Base-by-base conservation (phyloP, 2,113 vertebrate species). In the Condylura cristata region DNA sequence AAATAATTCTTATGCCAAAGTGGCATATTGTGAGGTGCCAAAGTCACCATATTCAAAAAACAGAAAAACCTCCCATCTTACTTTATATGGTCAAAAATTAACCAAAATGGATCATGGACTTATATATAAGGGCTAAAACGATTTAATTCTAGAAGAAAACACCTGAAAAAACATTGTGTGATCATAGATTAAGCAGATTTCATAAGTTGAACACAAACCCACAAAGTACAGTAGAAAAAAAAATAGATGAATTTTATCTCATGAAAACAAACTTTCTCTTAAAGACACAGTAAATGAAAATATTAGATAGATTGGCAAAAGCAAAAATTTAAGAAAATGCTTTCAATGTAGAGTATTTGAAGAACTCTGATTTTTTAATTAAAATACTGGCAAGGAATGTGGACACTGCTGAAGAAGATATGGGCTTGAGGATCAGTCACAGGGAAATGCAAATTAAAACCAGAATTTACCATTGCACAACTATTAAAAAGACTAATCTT, bases 371-470 rank as follows among this genome's bases (percentile, higher is more conserved):
- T 61, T 30, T 30, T 61, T 65, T 65, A 61, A 61, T 74, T 92
- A 24, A 74, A 66, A 90, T 74, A 48, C 46, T 20, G 66, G 12
- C 41, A 87, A 93, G 51, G 75, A 37, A 85, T 37, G 30, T 44
- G 24, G 76, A 89, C 41, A 84, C 34, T 28, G 30, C 44, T 66
- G 46, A 37, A 72, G 65, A 94, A 94, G 46, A 65, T 90, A 79
- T 0, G 2, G 44, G 5, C 7, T 80, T 94, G 74, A 39, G 63
- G 80, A 10, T 93, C 63, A 86, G 48, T 86, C 66, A 75, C 24
- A 41, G n/a, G 39, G n/a, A 93, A 89, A 78, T 84, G 51, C 61
- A 91, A 70, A 60, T 37, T 66, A 86, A 94, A 86, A 94, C n/a
- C 68, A 60, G 18, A 82, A 44, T 26, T 60, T 87, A 48, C 22